phyloP scores from a whole-genome alignment of 2,113 vertebrate genomes.

The Barnardius zonarius region DNA sequence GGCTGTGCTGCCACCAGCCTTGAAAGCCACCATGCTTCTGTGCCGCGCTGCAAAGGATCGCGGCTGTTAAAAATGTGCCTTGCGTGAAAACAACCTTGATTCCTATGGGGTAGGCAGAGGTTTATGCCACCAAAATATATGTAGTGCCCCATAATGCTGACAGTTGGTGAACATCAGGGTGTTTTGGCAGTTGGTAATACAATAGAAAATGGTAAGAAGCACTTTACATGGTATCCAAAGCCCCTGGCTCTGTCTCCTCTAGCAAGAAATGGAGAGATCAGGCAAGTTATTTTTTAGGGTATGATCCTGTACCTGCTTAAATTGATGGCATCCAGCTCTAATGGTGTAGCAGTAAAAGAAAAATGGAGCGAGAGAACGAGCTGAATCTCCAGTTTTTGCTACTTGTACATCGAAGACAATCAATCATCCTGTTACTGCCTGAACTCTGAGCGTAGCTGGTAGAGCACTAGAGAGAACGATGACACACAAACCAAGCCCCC shows the following conservation, averaged over 20 bases:
- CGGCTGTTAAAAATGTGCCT: neutral
- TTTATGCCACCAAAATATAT: neutral
- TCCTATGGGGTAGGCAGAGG: fast-evolving
- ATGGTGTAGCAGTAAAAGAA: conserved; percentile 38
- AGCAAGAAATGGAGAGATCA: conserved; percentile 31
- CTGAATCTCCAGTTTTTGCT: conserved; percentile 64
- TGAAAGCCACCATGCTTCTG: neutral
- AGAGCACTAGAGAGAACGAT: conserved; percentile 8
- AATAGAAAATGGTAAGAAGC: fast-evolving
- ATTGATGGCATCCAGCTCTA: conserved; percentile 52
- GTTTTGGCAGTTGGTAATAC: fast-evolving
- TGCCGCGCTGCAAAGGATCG: neutral
- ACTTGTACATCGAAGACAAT: neutral
- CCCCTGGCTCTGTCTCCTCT: neutral
- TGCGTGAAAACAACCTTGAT: neutral
- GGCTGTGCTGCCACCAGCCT: conserved; percentile 76
- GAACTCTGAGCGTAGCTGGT: neutral
- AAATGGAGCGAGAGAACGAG: conserved; percentile 46
- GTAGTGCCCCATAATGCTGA: fast-evolving
- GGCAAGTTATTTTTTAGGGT: conserved; percentile 50
- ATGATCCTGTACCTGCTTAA: conserved; percentile 38
- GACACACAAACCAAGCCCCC: neutral
- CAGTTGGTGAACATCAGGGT: neutral
- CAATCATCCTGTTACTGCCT: conserved; percentile 34
- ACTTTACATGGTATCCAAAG: fast-evolving